phyloP scores from a whole-genome alignment of 2,797 vertebrate species.

The Coluber constrictor region DNA sequence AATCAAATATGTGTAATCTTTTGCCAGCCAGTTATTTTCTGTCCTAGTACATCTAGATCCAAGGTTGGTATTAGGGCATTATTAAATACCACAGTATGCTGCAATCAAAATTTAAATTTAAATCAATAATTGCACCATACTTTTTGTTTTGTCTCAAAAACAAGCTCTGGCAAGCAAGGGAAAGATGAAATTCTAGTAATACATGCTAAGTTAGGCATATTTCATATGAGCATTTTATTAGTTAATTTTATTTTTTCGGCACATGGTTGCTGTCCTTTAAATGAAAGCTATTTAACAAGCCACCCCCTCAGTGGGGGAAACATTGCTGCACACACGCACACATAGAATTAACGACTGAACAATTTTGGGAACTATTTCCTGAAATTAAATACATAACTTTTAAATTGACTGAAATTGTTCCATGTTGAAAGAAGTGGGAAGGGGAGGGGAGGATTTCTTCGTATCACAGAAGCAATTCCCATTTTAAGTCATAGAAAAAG shows the following conservation, averaged over 20 bases:
- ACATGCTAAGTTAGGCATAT: constrained; percentile 39
- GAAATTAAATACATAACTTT: constrained; percentile 22
- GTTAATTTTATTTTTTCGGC: constrained; percentile 46
- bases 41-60: neutral
- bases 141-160: neutral
- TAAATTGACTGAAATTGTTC: neutral
- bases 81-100: neutral
- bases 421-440: neutral
- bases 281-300: constrained; percentile 49
- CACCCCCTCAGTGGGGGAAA: neutral
- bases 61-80: neutral
- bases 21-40: neutral
- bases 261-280: constrained; percentile 49
- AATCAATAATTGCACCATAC: neutral
- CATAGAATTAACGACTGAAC: constrained; percentile 1
- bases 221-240: constrained; percentile 56
- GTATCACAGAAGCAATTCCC: constrained; percentile 25
- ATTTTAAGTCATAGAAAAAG: neutral
- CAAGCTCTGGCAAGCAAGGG: neutral
- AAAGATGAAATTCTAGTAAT: neutral
- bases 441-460: neutral
- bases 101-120: neutral
- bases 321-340: neutral
- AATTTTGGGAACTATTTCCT: constrained; percentile 21
- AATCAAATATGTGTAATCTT: neutral